Evolutionary conservation across 2,797 vertebrate species (phyloP), one percentile per base, ranked within the genome.

Genomic region (Myotis planiceps): DNA sequence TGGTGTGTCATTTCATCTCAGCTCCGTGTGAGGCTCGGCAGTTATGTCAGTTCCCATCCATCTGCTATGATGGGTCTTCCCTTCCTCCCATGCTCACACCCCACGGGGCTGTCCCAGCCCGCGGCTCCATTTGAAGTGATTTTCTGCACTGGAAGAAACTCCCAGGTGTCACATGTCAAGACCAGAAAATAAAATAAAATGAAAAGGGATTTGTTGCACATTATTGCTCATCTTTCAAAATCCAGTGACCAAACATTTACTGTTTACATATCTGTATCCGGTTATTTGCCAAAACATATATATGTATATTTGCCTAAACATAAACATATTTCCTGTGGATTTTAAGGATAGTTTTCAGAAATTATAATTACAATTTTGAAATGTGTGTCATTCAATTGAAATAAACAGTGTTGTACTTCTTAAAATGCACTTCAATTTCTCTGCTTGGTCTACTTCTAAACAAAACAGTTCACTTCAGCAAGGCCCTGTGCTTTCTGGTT

Each of bases 71-170:
- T 91, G 42, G 39, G 14, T 65, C 53, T 92, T 65, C 88, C 85
- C 42, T 91, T 89, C 60, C 42, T 88, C 58, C 69, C 16, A 5
- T 27, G 53, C 10, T 60, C 92, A 55, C 69, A 60, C 34, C 53
- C 53, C 0, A 51, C 47, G 47, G 84, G 21, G 8, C 9, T 45
- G 32, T 23, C 58, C 18, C 74, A 76, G 37, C 15, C 39, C 18
- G 68, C 9, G n/a, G 13, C 21, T 72, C 47, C 14, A 0, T 65
- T 53, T 84, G 45, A 93, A 87, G n/a, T 87, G 19, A 92, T 80
- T 96, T 97, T 95, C 58, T 96, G 23, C 19, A 60, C 65, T 72
- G 47, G 32, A 95, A 85, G 60, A n/a, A 92, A 93, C 18, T 89
- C 49, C 32, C 63, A 78, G 86, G 60, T 74, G 25, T 81, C 47